These are phyloP conservation scores for Sinodicranocentrus sp. DNA, from an alignment of 2,888 invertebrate genomes.

Conservation along the genomic window DNA sequence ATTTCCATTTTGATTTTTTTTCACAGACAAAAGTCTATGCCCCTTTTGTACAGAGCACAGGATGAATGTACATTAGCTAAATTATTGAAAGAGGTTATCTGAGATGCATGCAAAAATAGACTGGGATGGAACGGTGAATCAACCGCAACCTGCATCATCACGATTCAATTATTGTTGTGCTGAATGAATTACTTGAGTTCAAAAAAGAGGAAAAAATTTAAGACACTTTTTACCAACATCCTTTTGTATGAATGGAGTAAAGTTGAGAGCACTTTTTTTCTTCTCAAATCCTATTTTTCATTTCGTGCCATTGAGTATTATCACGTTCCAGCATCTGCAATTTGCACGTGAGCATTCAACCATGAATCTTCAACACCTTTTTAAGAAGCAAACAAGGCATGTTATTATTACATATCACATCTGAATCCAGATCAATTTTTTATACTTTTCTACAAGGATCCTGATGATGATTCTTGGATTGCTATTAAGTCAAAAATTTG, in stretches of 20 bases:
- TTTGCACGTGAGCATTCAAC: constrained; percentile 59
- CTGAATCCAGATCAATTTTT: too few species aligned
- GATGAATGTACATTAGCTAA: neutral
- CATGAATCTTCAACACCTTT: constrained; percentile 58
- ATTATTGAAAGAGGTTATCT: neutral
- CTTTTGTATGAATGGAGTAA: neutral
- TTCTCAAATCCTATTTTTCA: constrained; percentile 10
- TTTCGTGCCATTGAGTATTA: constrained; percentile 45
- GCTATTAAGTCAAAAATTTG: neutral
- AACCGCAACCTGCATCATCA: constrained; percentile 60
- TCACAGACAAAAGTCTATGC: too few species aligned
- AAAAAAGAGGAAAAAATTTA: constrained; percentile 8
- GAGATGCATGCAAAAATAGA: constrained; percentile 39
- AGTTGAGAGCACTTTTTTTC: too few species aligned
- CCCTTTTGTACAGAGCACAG: too few species aligned
- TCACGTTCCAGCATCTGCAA: constrained; percentile 59
- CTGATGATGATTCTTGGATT: too few species aligned
- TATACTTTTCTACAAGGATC: too few species aligned
- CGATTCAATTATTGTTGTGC: constrained; percentile 50
- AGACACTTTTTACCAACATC: neutral
- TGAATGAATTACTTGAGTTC: constrained; percentile 19
- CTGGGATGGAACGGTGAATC: constrained; percentile 44
- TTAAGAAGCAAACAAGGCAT: neutral
- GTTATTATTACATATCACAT: neutral
- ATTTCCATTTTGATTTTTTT: neutral